Percentiles rank a stretch among this genome's conserved stretches.
These are phyloP conservation scores for Perizoma affinitatum DNA, from an alignment of 2,888 invertebrate species.

Conservation along the genomic window DNA sequence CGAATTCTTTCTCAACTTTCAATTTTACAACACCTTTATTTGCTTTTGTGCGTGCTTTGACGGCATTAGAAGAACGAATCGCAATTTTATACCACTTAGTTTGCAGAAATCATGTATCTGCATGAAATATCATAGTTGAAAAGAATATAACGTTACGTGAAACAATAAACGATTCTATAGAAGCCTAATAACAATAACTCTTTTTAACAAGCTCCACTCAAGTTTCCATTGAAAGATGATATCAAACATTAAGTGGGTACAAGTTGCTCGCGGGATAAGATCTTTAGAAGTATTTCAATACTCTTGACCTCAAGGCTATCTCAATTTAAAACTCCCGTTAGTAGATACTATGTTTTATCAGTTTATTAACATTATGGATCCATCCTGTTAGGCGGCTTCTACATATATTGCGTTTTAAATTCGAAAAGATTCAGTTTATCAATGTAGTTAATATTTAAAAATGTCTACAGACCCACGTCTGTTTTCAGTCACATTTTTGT, in stretches of 20 bases:
- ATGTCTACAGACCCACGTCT: conserved; percentile 48
- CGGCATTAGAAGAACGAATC: conserved; percentile 28
- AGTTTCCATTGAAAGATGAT: conserved; percentile 11
- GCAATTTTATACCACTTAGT: conserved; percentile 17
- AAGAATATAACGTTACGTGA: conserved; percentile 9
- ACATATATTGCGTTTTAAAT: conserved; percentile 7
- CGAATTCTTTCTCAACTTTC: conserved; percentile 62
- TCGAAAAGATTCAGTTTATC: conserved; percentile 21
- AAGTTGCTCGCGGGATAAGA: conserved; percentile 30
- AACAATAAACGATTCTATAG: background rate
- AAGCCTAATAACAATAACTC: background rate
- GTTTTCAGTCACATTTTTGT: conserved; percentile 56
- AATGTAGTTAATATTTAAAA: conserved; percentile 38
- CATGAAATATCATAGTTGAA: conserved; percentile 19
- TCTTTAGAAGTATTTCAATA: conserved; percentile 39
- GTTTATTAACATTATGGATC: conserved; percentile 24
- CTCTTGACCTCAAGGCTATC: conserved; percentile 45
- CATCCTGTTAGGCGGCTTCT: conserved; percentile 7
- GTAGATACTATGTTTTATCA: conserved; percentile 36
- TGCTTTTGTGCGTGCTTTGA: conserved; percentile 48
- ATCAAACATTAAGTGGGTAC: conserved; percentile 13
- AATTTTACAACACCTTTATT: conserved; percentile 54
- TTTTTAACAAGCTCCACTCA: background rate
- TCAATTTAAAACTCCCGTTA: conserved; percentile 45
- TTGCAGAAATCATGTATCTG: conserved; percentile 6